phyloP scores from a whole-genome alignment of 64 coral and sea anemone species.

The Montipora sp. region DNA sequence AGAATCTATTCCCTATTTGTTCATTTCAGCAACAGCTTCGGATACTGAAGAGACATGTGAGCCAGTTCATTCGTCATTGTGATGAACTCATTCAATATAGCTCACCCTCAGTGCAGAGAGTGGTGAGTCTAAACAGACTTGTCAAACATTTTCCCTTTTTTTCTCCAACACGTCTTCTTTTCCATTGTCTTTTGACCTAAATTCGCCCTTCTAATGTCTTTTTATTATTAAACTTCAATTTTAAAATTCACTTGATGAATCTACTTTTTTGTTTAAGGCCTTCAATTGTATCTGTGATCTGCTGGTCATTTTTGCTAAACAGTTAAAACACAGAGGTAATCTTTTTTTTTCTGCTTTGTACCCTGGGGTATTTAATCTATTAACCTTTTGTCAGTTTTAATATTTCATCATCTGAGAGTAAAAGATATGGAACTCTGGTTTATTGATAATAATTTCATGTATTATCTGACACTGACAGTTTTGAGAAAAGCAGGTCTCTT shows the following conservation, averaged over 20 bases:
- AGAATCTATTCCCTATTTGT: no score
- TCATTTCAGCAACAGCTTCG: slow-evolving; percentile 37
- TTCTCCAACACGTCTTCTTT: no score
- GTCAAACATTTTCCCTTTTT: no score
- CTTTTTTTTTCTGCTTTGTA: background rate
- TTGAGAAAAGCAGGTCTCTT: no score
- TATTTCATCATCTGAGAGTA: background rate
- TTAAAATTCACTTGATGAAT: background rate
- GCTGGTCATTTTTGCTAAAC: slow-evolving; percentile 72
- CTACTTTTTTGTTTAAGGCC: slow-evolving; percentile 38
- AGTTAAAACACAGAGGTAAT: slow-evolving; percentile 69
- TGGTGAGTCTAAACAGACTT: slow-evolving; percentile 1
- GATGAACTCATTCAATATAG: slow-evolving; percentile 67
- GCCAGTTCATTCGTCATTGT: slow-evolving; percentile 59
- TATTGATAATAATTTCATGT: no score
- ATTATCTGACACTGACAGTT: no score
- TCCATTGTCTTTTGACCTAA: no score
- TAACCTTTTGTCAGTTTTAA: no score
- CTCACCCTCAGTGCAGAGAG: slow-evolving; percentile 54
- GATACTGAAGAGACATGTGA: slow-evolving; percentile 51
- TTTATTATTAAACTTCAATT: no score
- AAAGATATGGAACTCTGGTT: background rate
- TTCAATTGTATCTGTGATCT: slow-evolving; percentile 77
- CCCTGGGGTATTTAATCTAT: no score
- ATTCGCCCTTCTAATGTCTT: no score